Base-by-base conservation (phyloP, 2,113 vertebrate genomes). In the Neolamprologus longior region DNA sequence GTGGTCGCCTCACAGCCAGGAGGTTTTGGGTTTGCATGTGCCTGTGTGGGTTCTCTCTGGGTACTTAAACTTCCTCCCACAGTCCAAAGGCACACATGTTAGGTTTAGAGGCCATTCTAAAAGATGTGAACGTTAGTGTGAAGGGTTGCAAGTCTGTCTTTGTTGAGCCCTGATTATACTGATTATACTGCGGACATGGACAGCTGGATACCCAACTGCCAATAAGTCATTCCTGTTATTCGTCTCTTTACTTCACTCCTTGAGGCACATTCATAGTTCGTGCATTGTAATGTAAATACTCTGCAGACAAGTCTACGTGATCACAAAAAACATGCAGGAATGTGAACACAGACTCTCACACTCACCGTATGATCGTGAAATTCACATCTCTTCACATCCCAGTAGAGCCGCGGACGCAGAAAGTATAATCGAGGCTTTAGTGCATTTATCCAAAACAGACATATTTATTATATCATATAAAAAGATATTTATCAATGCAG, bases 21-120 rank as follows among this genome's bases (percentile, higher is more conserved):
- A 42, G 66, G 66, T 15, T 71, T 71, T 42, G 37, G 37, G n/a
- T 71, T 71, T 71, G 66, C 66, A 42, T 42, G 66, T 71, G 35
- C 66, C 66, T 42, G 12, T 42, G 42, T 76, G 71, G 42, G 42
- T 76, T 76, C 71, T 50, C 24, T 76, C 42, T 28, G 42, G 40
- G 71, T 50, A 50, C 42, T 50, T 28, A 28, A 50, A 47, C 71
- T 50, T 76, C 71, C 71, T 76, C 71, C 9, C 71, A 50, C 71
- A 76, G 42, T 76, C 71, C 24, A 76, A 50, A 76, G 24, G 24
- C 71, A 50, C 24, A 28, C 42, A 76, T 42, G 37, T 71, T 24
- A 24, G 37, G 3, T 73, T 73, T 45, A 26, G 21, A 26, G 68
- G 21, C 21, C 12, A 26, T 26, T 76, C 42, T 76, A 47, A 76